These are phyloP conservation scores for Rachycentron canadum DNA, from an alignment of 2,797 vertebrate genomes.

Conservation along the genomic window DNA sequence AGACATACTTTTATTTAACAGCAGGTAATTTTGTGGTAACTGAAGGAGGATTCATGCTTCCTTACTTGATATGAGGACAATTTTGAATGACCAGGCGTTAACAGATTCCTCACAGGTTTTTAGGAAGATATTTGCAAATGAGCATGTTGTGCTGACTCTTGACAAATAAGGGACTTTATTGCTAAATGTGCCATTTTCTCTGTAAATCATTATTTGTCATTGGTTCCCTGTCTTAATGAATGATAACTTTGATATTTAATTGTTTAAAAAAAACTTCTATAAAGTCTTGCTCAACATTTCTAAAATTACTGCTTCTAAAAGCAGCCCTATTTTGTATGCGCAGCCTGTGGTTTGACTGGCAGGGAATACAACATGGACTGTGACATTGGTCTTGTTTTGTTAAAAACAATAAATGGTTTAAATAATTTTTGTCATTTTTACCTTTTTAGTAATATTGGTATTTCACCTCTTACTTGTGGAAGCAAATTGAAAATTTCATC, in stretches of 20 bases:
- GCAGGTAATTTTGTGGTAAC: not conserved
- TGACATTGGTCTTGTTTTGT: constrained; percentile 68
- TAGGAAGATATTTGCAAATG: constrained; percentile 8
- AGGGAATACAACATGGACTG: constrained; percentile 48
- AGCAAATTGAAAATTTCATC: not conserved
- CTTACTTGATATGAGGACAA: not conserved
- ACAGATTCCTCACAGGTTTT: constrained; percentile 1
- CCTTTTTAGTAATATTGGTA: not conserved
- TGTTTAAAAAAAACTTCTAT: constrained; percentile 31
- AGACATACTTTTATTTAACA: constrained; percentile 15
- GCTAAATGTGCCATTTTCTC: constrained; percentile 67
- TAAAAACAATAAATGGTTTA: constrained; percentile 76
- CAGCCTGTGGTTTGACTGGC: constrained; percentile 47
- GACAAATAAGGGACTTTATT: constrained; percentile 42
- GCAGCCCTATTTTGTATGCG: constrained; percentile 64
- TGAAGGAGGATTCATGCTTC: not conserved
- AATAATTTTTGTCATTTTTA: constrained; percentile 41
- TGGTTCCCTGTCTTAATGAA: constrained; percentile 37
- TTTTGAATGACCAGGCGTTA: constrained; percentile 5
- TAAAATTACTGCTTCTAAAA: constrained; percentile 26
- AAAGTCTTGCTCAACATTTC: constrained; percentile 28
- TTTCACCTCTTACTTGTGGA: not conserved
- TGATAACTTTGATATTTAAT: constrained; percentile 52
- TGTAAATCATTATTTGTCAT: constrained; percentile 13
- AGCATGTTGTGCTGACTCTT: constrained; percentile 23